Base-by-base conservation (phyloP, 2,113 vertebrate genomes). In the Xiphophorus maculatus region DNA sequence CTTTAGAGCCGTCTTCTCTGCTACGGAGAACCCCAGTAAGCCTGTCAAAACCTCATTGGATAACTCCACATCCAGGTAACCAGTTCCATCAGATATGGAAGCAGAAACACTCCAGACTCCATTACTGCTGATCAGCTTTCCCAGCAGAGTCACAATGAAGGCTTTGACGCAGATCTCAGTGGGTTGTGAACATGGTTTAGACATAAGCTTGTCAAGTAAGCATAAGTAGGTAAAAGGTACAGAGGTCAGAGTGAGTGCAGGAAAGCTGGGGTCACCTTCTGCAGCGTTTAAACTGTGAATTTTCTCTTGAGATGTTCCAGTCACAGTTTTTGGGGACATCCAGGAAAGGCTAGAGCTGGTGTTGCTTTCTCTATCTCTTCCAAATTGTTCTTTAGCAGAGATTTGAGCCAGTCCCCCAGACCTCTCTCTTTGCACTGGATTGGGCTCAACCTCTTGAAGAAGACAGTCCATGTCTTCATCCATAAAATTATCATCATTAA, bases 111-210 rank as follows among this genome's bases (percentile, higher is more conserved):
- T 84, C 97, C 97, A 98, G 30, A 79, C 74, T 0, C 96, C 96
- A 48, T 88, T 90, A 69, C 15, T 95, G 87, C 87, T 94, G 81
- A 90, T 94, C n/a, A 99, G 94, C 84, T 95, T 99, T 82, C 97
- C 96, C 69, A 95, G 87, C 9, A 99, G 95, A n/a, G 98, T 99
- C 68, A 99, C 96, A 76, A 99, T 97, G 90, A 99, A 99, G 75
- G 97, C 96, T 89, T 97, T 98, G 62, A 97, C 81, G 77, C 92
- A 88, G 66, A 97, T 91, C 79, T 88, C 80, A 37, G 54, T 91
- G 86, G 92, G 25, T n/a, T 73, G 82, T 30, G 83, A 64, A 35
- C 84, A 87, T 48, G 92, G 92, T 87, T 80, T 82, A 69, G 80
- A 66, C 29, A 66, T 87, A 29, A 44, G 25, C 19, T 87, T 66